A percentile compares a stretch with the other conserved stretches of the same genome.
phyloP scores from a whole-genome alignment of 1,140 invertebrate species.

The Pollicipes pollicipes region DNA sequence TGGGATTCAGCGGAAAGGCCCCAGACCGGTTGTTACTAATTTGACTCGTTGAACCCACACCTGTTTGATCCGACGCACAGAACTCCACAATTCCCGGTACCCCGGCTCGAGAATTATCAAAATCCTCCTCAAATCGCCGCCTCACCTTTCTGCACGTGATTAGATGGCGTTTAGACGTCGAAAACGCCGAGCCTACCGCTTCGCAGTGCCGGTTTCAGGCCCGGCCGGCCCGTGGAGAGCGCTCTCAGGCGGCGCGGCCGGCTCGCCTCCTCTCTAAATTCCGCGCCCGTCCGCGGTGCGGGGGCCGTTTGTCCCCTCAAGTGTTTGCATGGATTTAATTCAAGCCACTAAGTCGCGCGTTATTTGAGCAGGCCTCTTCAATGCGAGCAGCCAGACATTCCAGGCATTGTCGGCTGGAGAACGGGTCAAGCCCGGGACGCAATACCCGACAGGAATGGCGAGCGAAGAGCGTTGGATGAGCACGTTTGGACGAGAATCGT shows the following conservation, averaged over 20 bases:
- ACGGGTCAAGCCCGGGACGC: neutral
- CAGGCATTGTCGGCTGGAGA: neutral
- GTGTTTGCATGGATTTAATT: neutral
- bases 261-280: neutral
- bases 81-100: too few species aligned
- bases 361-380: neutral
- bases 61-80: too few species aligned
- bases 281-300: too few species aligned
- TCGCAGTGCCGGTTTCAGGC: too few species aligned
- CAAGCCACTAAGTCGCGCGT: neutral
- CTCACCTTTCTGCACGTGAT: neutral
- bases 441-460: too few species aligned
- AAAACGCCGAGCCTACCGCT: too few species aligned
- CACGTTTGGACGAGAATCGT: too few species aligned
- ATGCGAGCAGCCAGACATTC: neutral
- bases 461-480: too few species aligned
- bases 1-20: neutral
- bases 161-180: neutral
- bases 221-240: neutral
- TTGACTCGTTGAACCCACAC: too few species aligned
- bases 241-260: too few species aligned
- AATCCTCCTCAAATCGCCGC: neutral
- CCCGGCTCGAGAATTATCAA: neutral
- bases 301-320: neutral
- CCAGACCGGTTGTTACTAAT: too few species aligned